These are phyloP conservation scores for Pluvialis apricaria DNA, from an alignment of 2,113 vertebrate genomes.

Conservation along the genomic window DNA sequence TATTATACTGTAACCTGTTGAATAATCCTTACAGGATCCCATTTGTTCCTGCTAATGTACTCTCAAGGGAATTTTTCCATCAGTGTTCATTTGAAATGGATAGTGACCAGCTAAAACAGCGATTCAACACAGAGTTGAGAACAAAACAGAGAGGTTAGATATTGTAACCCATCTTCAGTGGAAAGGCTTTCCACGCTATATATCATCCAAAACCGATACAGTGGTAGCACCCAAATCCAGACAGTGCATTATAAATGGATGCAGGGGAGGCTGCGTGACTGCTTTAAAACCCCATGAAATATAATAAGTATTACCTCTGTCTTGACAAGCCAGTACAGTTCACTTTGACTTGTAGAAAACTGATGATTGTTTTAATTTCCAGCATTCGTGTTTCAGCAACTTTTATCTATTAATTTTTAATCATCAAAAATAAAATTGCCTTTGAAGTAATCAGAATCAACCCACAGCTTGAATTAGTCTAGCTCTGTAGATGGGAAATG, in stretches of 20 bases:
- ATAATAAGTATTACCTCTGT: not conserved
- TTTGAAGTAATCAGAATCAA: not conserved
- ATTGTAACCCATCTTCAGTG: not conserved
- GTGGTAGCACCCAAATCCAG: not conserved
- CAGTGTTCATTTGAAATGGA: not conserved
- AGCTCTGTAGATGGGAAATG: not conserved
- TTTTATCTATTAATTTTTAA: not conserved
- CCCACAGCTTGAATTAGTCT: not conserved
- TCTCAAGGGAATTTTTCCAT: not conserved
- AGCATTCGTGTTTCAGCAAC: not conserved
- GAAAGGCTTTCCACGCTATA: not conserved
- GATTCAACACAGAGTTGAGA: not conserved
- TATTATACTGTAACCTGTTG: not conserved
- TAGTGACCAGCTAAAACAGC: not conserved
- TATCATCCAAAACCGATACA: not conserved
- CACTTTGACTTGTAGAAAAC: not conserved
- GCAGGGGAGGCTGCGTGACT: not conserved
- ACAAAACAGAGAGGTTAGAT: not conserved
- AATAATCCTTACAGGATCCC: not conserved
- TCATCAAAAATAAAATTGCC: not conserved
- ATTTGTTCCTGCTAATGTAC: not conserved
- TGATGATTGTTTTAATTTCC: not conserved
- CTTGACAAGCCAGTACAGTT: not conserved
- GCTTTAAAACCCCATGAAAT: not conserved
- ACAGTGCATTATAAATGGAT: not conserved